phyloP scores from a whole-genome alignment of 2,113 vertebrate genomes.

The Tenebrosternarchus preto region DNA sequence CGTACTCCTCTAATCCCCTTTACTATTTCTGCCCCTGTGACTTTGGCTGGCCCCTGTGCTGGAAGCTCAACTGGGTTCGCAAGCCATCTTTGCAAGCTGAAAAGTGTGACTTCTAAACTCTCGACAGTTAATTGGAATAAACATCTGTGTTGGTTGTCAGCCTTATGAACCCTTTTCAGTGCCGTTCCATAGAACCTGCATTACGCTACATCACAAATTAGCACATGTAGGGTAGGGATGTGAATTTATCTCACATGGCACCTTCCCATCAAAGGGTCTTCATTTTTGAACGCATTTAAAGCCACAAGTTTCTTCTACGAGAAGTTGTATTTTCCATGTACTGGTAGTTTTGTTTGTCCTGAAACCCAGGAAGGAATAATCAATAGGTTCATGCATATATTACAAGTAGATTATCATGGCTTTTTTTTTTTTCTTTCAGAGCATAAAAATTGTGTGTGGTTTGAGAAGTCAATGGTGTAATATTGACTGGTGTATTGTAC shows the following conservation, averaged over 20 bases:
- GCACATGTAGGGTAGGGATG: neutral
- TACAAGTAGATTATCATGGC: neutral
- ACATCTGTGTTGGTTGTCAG: conserved; percentile 50
- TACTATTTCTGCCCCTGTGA: conserved; percentile 80
- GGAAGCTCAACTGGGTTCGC: conserved; percentile 68
- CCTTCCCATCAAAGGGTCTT: neutral
- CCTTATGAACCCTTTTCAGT: neutral
- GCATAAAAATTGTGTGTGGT: conserved; percentile 8
- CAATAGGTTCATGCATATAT: neutral
- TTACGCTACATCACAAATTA: neutral
- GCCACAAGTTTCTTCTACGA: no score
- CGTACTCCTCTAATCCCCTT: conserved; percentile 73
- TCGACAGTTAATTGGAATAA: conserved; percentile 49
- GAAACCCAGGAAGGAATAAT: no score
- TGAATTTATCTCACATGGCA: neutral
- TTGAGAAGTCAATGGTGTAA: neutral
- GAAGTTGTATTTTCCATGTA: no score
- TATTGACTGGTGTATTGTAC: conserved; percentile 19
- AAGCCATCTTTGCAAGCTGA: conserved; percentile 41
- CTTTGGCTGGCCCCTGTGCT: conserved; percentile 79
- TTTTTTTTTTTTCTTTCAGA: conserved; percentile 10
- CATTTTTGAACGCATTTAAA: no score
- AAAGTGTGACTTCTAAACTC: conserved; percentile 52
- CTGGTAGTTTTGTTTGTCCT: no score
- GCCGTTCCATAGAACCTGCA: neutral